phyloP scores from a whole-genome alignment of 2,888 invertebrate species.

The Ethmia dodecea region DNA sequence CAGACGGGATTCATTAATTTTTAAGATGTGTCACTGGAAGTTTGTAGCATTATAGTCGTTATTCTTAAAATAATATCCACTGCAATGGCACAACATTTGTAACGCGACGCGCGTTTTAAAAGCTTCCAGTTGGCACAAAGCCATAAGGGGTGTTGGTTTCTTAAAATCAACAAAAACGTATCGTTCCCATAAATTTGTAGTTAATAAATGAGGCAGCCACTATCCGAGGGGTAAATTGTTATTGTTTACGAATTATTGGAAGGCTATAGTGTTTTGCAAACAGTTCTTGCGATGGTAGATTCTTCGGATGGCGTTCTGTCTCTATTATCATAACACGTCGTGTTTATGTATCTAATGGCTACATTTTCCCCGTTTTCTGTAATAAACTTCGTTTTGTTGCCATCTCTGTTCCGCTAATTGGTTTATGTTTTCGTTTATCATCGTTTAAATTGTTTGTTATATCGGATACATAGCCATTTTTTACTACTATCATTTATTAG shows the following conservation, averaged over 20 bases:
- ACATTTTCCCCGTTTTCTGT: constrained; percentile 60
- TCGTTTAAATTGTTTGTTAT: constrained; percentile 17
- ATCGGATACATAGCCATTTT: constrained; percentile 26
- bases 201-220: constrained; percentile 56
- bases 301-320: constrained; percentile 69
- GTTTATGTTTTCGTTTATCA: constrained; percentile 33
- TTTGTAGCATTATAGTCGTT: constrained; percentile 28
- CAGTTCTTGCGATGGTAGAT: constrained; percentile 61
- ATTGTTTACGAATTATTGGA: constrained; percentile 59
- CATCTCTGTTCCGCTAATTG: constrained; percentile 46
- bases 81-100: constrained; percentile 35
- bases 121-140: constrained; percentile 72
- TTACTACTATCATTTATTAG: constrained; percentile 17
- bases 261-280: constrained; percentile 69
- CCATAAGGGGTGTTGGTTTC: constrained; percentile 76
- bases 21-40: constrained; percentile 69
- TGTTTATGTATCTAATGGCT: constrained; percentile 69
- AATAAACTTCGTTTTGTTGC: constrained; percentile 39
- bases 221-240: constrained; percentile 58
- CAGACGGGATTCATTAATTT: constrained; percentile 59
- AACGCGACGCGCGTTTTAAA: constrained; percentile 37
- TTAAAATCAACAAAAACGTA: constrained; percentile 70
- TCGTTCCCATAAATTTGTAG: constrained; percentile 68
- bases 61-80: constrained; percentile 13
- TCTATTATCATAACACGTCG: constrained; percentile 73